phyloP scores from a whole-genome alignment of 2,113 vertebrate genomes.

The Paraplagusia blochii region DNA sequence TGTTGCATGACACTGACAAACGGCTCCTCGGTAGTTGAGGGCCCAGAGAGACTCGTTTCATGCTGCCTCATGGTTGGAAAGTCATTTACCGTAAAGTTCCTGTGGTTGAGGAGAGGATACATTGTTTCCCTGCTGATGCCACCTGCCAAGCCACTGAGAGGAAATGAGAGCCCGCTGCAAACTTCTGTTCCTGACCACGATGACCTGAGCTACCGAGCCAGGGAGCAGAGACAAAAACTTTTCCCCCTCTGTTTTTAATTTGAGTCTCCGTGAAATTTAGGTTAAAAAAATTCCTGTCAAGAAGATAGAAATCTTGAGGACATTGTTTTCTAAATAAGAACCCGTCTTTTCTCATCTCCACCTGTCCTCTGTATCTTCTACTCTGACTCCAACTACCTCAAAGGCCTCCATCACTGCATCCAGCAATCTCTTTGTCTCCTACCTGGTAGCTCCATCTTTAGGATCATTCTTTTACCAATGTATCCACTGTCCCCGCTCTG shows the following conservation, averaged over 20 bases:
- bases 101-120: constrained; percentile 56
- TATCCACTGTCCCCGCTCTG: too few relatives aligned
- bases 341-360: too few relatives aligned
- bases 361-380: too few relatives aligned
- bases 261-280: background rate
- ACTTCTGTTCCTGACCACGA: constrained; percentile 35
- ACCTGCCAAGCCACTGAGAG: constrained; percentile 66
- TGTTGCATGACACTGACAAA: background rate
- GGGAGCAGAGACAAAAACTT: background rate
- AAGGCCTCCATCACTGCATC: too few relatives aligned
- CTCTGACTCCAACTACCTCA: too few relatives aligned
- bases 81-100: constrained; percentile 51
- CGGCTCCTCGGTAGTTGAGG: background rate
- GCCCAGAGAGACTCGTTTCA: constrained; percentile 9
- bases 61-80: constrained; percentile 28
- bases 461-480: too few relatives aligned
- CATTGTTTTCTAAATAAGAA: too few relatives aligned
- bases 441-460: too few relatives aligned
- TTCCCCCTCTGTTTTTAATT: constrained; percentile 2
- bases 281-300: too few relatives aligned
- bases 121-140: constrained; percentile 51
- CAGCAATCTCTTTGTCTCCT: too few relatives aligned
- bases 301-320: too few relatives aligned
- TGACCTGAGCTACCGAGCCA: constrained; percentile 40
- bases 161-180: constrained; percentile 56